Conservation (phyloP, 2,888 invertebrate species). For the Smittia aterrima region DNA sequence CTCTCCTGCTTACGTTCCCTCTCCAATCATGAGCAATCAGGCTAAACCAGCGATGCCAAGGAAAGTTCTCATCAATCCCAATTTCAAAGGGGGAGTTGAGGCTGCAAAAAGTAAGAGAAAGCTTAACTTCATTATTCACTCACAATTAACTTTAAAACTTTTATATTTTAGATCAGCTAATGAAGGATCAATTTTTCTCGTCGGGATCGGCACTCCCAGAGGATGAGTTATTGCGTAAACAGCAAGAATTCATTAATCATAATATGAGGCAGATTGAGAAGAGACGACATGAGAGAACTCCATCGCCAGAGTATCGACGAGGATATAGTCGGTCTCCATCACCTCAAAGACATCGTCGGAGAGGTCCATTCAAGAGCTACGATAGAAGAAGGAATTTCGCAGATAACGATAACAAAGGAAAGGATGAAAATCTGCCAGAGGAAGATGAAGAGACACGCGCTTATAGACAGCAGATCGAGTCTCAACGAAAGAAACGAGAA, state of each 20-base stretch:
- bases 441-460: constrained; percentile 57
- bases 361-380: constrained; percentile 16
- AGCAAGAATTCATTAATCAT: constrained; percentile 54
- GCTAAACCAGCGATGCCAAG: constrained; percentile 44
- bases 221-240: constrained; percentile 52
- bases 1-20: constrained; percentile 14
- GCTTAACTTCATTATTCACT: no score
- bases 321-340: constrained; percentile 50
- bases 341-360: constrained; percentile 44
- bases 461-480: constrained; percentile 55
- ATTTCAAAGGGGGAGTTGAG: constrained; percentile 54
- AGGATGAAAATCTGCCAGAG: constrained; percentile 48
- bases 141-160: no score
- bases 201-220: constrained; percentile 49
- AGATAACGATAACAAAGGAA: constrained; percentile 37
- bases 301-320: constrained; percentile 47
- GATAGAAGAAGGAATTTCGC: constrained; percentile 43
- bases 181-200: constrained; percentile 53
- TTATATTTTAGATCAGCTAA: constrained; percentile 48
- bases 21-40: not conserved
- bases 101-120: constrained; percentile 50
- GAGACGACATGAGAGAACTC: constrained; percentile 51
- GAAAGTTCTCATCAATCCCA: constrained; percentile 53
- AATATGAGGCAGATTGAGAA: constrained; percentile 54
- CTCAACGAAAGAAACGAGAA: constrained; percentile 55